Conservation (phyloP, 1,140 invertebrate genomes). For the Aphaenogaster floridana region DNA sequence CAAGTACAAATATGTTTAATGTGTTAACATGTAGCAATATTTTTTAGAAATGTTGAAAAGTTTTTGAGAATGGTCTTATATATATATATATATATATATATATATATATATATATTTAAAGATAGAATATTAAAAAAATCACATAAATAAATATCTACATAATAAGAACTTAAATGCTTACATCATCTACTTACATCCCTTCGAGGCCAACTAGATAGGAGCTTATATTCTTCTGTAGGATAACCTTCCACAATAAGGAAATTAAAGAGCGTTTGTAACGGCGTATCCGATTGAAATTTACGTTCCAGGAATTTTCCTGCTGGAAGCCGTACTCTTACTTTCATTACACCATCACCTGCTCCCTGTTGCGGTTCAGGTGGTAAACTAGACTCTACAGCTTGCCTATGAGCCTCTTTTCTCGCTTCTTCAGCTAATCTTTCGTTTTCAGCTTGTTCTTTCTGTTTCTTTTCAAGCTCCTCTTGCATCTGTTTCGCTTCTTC, state of each 20-base stretch:
- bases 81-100: neutral
- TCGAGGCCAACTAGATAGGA: conserved; percentile 96
- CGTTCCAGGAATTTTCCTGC: conserved; percentile 91
- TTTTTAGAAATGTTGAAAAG: conserved; percentile 11
- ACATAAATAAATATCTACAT: conserved; percentile 61
- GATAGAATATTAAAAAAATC: conserved; percentile 22
- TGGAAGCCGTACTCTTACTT: conserved; percentile 93
- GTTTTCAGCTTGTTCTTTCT: conserved; percentile 90
- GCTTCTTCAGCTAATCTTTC: conserved; percentile 91
- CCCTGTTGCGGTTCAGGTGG: conserved; percentile 89
- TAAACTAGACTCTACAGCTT: conserved; percentile 88
- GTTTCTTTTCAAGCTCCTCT: conserved; percentile 90
- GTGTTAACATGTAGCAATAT: neutral
- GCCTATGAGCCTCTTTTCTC: conserved; percentile 89
- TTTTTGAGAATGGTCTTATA: neutral
- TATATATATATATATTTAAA: neutral
- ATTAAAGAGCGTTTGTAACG: conserved; percentile 93
- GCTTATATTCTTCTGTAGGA: conserved; percentile 95
- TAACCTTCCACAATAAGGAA: conserved; percentile 95
- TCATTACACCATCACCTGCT: conserved; percentile 88
- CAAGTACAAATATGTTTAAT: conserved; percentile 4
- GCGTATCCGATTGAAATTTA: conserved; percentile 90
- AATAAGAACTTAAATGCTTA: conserved; percentile 70
- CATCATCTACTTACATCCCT: conserved; percentile 92
- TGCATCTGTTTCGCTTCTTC: conserved; percentile 92